Percentiles rank a stretch among this genome's conserved stretches.
Conservation (phyloP, 2,113 vertebrate genomes). For the Microcebus jonahi region DNA sequence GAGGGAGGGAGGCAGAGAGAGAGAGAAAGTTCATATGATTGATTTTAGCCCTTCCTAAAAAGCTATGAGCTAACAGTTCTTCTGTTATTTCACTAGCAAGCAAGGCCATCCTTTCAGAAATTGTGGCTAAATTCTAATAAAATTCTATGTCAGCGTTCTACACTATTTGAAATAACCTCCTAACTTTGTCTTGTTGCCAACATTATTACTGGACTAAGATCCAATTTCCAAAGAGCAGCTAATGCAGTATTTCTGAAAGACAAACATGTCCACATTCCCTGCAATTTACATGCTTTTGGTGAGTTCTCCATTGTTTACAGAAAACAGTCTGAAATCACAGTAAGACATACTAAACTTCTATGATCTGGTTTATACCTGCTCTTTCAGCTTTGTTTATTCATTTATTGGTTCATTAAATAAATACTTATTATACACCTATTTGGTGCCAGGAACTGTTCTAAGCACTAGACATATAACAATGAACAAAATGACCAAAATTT, state of each 20-base stretch:
- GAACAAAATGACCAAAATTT: neutral
- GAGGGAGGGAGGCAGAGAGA: no score
- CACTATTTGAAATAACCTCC: neutral
- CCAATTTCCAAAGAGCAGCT: neutral
- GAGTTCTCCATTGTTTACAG: neutral
- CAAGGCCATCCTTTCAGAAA: neutral
- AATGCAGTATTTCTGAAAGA: neutral
- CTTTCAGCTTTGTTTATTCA: neutral
- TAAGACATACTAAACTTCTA: neutral
- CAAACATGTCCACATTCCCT: neutral
- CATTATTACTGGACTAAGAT: neutral
- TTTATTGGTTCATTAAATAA: neutral
- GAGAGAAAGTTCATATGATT: no score
- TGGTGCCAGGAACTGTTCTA: neutral
- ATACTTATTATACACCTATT: neutral
- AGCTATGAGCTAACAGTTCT: no score
- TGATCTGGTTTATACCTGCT: neutral
- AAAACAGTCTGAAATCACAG: neutral
- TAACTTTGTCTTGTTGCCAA: neutral
- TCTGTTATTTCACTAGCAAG: no score
- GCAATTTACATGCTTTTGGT: neutral
- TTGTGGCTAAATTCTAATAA: neutral
- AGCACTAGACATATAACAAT: neutral
- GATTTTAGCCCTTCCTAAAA: no score
- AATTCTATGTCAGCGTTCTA: neutral